These are phyloP conservation scores for Copidosoma floridanum DNA, from an alignment of 1,140 invertebrate genomes.

Conservation along the genomic window DNA sequence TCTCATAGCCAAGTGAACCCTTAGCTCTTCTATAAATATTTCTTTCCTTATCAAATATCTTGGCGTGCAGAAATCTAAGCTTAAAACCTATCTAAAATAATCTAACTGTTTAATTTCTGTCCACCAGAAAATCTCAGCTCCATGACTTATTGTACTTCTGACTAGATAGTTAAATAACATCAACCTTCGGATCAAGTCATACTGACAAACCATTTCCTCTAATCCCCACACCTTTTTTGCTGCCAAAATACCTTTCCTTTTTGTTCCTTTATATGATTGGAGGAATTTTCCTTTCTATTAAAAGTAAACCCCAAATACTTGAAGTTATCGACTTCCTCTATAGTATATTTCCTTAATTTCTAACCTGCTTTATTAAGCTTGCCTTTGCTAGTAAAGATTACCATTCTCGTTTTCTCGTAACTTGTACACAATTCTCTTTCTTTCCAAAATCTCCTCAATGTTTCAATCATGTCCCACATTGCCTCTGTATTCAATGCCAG, in stretches of 20 bases:
- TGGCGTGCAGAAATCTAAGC: constrained; percentile 2
- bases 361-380: no score
- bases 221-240: constrained; percentile 13
- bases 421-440: no score
- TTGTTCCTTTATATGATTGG: constrained; percentile 12
- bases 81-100: constrained; percentile 9
- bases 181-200: constrained; percentile 20
- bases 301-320: constrained; percentile 20
- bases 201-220: constrained; percentile 25
- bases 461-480: no score
- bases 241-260: constrained; percentile 8
- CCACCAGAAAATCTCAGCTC: constrained; percentile 25
- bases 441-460: no score
- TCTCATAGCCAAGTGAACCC: background rate
- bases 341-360: background rate
- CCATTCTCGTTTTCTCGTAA: no score
- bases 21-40: background rate
- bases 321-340: constrained; percentile 17
- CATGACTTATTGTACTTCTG: constrained; percentile 19
- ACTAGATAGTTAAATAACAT: constrained; percentile 24
- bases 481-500: no score
- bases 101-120: constrained; percentile 15
- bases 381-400: no score
- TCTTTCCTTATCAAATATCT: constrained; percentile 4
- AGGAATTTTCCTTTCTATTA: no score